These are phyloP conservation scores for Chironomus striatipennis DNA, from an alignment of 1,140 invertebrate species.

Conservation along the genomic window DNA sequence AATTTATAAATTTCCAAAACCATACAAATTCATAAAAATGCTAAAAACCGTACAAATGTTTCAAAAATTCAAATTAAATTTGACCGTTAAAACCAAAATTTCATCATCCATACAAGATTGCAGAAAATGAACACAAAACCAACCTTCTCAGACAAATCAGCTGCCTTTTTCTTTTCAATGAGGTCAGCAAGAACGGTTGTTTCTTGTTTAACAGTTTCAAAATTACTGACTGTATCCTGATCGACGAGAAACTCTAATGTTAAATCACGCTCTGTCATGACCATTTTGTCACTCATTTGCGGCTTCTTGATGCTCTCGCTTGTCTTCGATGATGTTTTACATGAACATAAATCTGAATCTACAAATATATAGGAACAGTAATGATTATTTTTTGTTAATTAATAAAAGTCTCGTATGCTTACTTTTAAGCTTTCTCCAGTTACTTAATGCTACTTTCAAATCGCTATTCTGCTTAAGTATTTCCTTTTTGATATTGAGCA, in stretches of 20 bases:
- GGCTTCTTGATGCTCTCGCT: slow-evolving; percentile 34
- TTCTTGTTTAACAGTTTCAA: slow-evolving; percentile 28
- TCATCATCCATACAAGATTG: no score
- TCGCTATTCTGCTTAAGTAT: slow-evolving; percentile 54
- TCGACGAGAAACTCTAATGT: slow-evolving; percentile 31
- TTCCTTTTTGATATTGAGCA: slow-evolving; percentile 52
- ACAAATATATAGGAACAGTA: not conserved
- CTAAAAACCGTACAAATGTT: no score
- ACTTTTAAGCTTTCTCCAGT: slow-evolving; percentile 26
- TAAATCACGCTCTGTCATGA: slow-evolving; percentile 37
- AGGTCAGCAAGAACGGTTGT: slow-evolving; percentile 30
- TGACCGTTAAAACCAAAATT: no score
- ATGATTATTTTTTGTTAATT: not conserved
- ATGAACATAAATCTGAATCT: slow-evolving; percentile 33
- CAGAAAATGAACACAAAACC: not conserved
- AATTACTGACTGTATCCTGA: slow-evolving; percentile 29
- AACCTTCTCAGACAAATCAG: slow-evolving; percentile 36
- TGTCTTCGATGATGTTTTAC: slow-evolving; percentile 19
- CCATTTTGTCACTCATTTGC: slow-evolving; percentile 39
- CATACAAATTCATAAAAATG: no score
- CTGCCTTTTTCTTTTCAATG: slow-evolving; percentile 33
- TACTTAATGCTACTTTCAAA: slow-evolving; percentile 45
- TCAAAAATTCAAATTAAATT: no score
- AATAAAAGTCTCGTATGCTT: not conserved
- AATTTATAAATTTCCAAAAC: no score